Evolutionary conservation across 35 echinoderm and acorn worm species (phyloP), one percentile per base, ranked within the genome.

Genomic region (Eucidaris tribuloides): DNA sequence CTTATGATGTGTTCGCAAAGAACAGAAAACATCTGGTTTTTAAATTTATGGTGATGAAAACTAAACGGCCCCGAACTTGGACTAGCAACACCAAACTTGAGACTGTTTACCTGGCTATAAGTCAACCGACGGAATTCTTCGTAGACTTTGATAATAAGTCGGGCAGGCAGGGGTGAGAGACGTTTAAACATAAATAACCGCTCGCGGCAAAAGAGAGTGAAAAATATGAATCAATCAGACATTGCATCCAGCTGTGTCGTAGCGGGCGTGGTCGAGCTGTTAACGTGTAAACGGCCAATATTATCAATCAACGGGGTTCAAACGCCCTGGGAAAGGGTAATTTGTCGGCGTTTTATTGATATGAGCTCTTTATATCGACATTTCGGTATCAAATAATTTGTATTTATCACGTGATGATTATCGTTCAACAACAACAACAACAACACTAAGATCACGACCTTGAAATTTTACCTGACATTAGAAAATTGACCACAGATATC

Each of bases 391-490:
- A n/a, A n/a, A n/a, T n/a, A n/a, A n/a, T n/a, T n/a, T n/a, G n/a
- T n/a, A n/a, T n/a, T n/a, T n/a, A n/a, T n/a, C n/a, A n/a, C n/a
- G n/a, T n/a, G n/a, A n/a, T n/a, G n/a, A n/a, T n/a, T n/a, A n/a
- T n/a, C n/a, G n/a, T n/a, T n/a, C n/a, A n/a, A n/a, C n/a, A n/a
- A n/a, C n/a, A n/a, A n/a, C n/a, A n/a, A n/a, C n/a, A n/a, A n/a
- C n/a, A n/a, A n/a, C n/a, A n/a, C n/a, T n/a, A n/a, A 40, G 41
- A 74, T 74, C 68, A 44, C 38, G 41, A 74, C 68, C 68, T 74
- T 74, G 37, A 44, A 25, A 74, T 41, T 74, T 1, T 36, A 74
- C 68, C 68, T 74, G 68, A 74, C 37, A 36, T 74, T 40, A 22
- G 18, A 6, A 7, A 42, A 40, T 1, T 74, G 68, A 74, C 68